Evolutionary conservation across 2,888 invertebrate species (phyloP).

Genomic region (Zonitis immaculata): DNA sequence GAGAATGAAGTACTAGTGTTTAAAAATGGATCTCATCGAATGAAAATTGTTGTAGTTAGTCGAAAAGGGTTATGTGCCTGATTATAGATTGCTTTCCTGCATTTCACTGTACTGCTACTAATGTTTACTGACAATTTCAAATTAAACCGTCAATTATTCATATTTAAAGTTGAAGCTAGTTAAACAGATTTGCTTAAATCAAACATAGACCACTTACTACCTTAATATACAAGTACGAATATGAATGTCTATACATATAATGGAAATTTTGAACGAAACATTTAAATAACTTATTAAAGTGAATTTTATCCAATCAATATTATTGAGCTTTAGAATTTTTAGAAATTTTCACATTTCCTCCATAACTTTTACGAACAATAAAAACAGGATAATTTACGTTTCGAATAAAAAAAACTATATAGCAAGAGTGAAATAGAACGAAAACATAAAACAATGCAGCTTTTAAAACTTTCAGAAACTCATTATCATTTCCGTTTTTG

Average conservation of each 20-base stretch:
- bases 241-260: no score
- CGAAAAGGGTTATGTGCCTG: no score
- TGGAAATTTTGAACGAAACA: neutral
- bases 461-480: constrained; percentile 28
- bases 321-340: no score
- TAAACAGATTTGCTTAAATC: neutral
- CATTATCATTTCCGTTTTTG: constrained; percentile 25
- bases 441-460: constrained; percentile 24
- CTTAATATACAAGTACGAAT: no score
- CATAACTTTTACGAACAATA: neutral
- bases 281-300: neutral
- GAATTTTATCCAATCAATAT: no score
- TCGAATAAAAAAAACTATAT: neutral
- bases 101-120: neutral
- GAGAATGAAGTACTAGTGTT: no score
- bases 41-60: no score
- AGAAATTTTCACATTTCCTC: no score
- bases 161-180: neutral
- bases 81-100: no score
- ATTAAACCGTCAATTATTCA: neutral
- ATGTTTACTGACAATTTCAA: neutral
- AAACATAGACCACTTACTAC: neutral
- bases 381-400: constrained; percentile 15
- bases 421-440: constrained; percentile 9
- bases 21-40: no score